These are phyloP conservation scores for Amazona finschi DNA, from an alignment of 2,797 vertebrate genomes.

Conservation along the genomic window DNA sequence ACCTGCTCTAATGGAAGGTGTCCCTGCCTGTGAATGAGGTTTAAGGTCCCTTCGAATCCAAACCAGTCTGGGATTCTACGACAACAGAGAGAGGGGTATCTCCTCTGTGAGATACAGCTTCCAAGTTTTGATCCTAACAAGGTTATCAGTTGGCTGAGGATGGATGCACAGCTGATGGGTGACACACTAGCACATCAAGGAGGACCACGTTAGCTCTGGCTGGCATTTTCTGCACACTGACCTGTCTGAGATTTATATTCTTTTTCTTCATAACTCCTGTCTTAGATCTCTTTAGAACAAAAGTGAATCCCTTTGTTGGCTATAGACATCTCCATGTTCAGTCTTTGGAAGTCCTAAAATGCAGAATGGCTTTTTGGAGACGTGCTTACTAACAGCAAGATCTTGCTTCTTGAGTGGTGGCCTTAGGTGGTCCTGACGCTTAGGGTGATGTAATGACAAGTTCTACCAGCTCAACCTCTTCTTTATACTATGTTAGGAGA, in stretches of 20 bases:
- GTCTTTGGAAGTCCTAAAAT: background rate
- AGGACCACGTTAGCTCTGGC: background rate
- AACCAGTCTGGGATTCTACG: background rate
- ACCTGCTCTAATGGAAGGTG: background rate
- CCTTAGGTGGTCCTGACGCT: background rate
- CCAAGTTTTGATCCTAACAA: background rate
- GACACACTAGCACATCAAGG: no score
- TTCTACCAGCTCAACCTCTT: background rate
- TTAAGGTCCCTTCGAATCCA: background rate
- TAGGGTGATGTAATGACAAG: background rate
- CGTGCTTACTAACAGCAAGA: background rate
- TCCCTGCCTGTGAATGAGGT: background rate
- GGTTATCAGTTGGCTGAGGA: background rate
- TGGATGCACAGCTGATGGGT: accelerated
- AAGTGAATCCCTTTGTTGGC: background rate
- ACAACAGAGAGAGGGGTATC: background rate
- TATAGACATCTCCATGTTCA: accelerated
- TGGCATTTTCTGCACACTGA: background rate
- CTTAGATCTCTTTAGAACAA: background rate
- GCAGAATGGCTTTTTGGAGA: background rate
- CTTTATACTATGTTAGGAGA: background rate
- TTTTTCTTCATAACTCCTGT: background rate
- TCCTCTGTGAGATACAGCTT: background rate
- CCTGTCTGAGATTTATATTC: background rate
- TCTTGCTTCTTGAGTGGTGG: background rate